phyloP scores from a whole-genome alignment of 1,140 invertebrate genomes.

The Diabrotica virgifera region DNA sequence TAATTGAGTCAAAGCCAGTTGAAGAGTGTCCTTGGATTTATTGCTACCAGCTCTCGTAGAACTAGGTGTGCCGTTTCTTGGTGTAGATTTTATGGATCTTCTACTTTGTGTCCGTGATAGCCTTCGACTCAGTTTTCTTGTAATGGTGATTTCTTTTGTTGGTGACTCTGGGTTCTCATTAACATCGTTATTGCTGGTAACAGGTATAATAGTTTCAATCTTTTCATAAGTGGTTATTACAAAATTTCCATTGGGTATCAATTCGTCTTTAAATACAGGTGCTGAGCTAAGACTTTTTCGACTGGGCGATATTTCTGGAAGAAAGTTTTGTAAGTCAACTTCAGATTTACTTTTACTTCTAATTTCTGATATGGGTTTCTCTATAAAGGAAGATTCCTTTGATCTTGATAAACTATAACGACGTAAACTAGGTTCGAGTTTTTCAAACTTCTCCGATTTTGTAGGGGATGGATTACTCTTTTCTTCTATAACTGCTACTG shows the following conservation, averaged over 20 bases:
- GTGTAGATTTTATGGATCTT: slow-evolving; percentile 24
- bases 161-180: neutral
- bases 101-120: slow-evolving; percentile 23
- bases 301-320: slow-evolving; percentile 29
- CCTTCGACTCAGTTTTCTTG: slow-evolving; percentile 25
- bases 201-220: slow-evolving; percentile 1
- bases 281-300: slow-evolving; percentile 41
- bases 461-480: neutral
- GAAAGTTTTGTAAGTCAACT: slow-evolving; percentile 28
- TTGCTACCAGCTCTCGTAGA: slow-evolving; percentile 41
- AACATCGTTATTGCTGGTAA: neutral
- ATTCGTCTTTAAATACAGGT: slow-evolving; percentile 37
- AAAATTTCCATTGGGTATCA: slow-evolving; percentile 13
- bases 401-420: slow-evolving; percentile 11
- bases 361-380: slow-evolving; percentile 5
- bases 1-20: slow-evolving; percentile 63
- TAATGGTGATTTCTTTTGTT: slow-evolving; percentile 13
- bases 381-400: slow-evolving; percentile 7
- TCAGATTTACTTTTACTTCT: slow-evolving; percentile 31
- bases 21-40: slow-evolving; percentile 62
- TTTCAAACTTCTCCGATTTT: neutral
- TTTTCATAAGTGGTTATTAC: slow-evolving; percentile 3
- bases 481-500: slow-evolving; percentile 12
- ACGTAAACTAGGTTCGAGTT: neutral
- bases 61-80: slow-evolving; percentile 17